These are phyloP conservation scores for Varroa destructor DNA, from an alignment of 1,140 invertebrate species.

Conservation along the genomic window DNA sequence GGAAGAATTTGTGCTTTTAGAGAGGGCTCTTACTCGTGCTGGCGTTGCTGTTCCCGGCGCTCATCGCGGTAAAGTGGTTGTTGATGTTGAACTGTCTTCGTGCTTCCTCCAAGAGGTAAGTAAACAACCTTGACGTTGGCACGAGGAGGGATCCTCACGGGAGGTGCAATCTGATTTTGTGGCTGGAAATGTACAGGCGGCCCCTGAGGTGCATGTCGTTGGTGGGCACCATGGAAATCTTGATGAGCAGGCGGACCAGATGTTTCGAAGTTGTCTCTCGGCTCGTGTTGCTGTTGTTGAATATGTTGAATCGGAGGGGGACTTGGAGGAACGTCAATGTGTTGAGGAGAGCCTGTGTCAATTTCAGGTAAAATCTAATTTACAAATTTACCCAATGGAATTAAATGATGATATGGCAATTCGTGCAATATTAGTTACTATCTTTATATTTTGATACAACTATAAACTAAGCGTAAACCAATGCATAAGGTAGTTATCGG, in stretches of 20 bases:
- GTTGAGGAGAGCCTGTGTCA: no score
- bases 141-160: conserved; percentile 12
- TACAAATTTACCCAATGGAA: no score
- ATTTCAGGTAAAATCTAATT: no score
- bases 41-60: conserved; percentile 1
- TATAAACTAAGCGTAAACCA: no score
- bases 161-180: background rate
- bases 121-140: conserved; percentile 23
- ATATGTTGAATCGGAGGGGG: conserved; percentile 1
- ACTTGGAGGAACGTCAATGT: no score
- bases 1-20: no score
- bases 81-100: conserved; percentile 13
- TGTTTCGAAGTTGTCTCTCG: background rate
- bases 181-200: background rate
- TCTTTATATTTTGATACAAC: no score
- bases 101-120: background rate
- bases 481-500: no score
- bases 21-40: no score
- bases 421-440: no score
- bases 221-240: background rate
- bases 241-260: background rate
- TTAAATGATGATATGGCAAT: no score
- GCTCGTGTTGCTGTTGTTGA: conserved; percentile 7
- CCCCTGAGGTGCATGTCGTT: background rate
- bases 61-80: conserved; percentile 17